phyloP scores from a whole-genome alignment of 2,888 invertebrate genomes.

The Microctonus aethiopoides region DNA sequence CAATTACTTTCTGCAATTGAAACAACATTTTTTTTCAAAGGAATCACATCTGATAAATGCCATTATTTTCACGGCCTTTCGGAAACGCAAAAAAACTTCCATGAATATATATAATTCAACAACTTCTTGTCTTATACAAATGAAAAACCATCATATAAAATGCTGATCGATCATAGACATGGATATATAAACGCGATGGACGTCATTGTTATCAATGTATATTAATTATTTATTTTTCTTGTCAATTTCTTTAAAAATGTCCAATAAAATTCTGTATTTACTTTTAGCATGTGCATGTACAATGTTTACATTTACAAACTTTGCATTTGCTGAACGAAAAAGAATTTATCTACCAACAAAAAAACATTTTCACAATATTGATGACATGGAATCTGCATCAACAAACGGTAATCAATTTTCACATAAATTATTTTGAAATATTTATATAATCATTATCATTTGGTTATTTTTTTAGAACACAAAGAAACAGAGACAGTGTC shows the following conservation, averaged over 20 bases:
- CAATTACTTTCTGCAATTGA: neutral
- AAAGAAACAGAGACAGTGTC: conserved; percentile 47
- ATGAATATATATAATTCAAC: neutral
- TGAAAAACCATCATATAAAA: neutral
- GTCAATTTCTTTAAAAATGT: neutral
- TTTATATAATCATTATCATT: conserved; percentile 23
- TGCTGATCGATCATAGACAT: neutral
- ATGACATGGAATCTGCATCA: conserved; percentile 2
- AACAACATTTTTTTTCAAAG: neutral
- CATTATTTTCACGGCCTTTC: neutral
- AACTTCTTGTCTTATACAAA: neutral
- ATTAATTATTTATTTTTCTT: neutral
- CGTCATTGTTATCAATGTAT: neutral
- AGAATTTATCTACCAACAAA: neutral
- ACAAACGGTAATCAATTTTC: neutral
- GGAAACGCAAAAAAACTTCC: neutral
- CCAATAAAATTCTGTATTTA: neutral
- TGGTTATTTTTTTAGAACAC: conserved; percentile 50
- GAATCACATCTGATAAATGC: neutral
- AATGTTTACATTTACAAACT: neutral
- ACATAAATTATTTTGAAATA: neutral
- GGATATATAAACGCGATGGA: neutral
- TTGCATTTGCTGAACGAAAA: neutral
- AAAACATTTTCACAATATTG: neutral
- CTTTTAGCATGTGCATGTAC: neutral